Evolutionary conservation across 2,113 vertebrate species (phyloP).

Genomic region (Rhinolophus ferrumequinum): DNA sequence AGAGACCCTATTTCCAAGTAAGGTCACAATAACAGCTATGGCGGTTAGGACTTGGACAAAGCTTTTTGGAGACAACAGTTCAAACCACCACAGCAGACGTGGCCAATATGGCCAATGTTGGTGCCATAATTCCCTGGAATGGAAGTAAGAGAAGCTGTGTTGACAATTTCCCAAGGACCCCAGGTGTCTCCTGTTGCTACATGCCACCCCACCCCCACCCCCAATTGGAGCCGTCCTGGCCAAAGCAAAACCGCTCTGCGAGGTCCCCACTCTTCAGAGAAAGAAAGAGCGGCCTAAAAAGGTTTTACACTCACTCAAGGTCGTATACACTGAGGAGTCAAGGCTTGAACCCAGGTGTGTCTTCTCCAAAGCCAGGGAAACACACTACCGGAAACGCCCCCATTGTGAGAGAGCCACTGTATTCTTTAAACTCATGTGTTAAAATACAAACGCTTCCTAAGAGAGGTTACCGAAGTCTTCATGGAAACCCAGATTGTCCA

Average conservation of each 20-base stretch:
- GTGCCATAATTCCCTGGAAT: background rate
- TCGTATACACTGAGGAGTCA: background rate
- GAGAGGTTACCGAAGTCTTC: background rate
- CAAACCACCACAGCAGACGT: background rate
- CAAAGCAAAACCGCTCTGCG: background rate
- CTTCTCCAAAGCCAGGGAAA: background rate
- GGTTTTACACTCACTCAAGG: background rate
- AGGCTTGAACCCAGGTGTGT: background rate
- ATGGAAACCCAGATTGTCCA: background rate
- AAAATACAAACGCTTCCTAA: background rate
- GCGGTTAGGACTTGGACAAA: background rate
- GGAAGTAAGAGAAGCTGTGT: background rate
- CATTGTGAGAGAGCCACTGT: background rate
- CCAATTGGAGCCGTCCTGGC: background rate
- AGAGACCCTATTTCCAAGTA: background rate
- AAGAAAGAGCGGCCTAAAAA: background rate
- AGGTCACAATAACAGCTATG: background rate
- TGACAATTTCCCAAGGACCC: background rate
- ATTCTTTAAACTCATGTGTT: background rate
- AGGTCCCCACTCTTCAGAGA: background rate
- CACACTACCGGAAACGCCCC: background rate
- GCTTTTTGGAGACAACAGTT: background rate
- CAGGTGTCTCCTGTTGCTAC: too few relatives aligned
- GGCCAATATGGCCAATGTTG: slow-evolving; percentile 1
- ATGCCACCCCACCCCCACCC: background rate